phyloP scores from a whole-genome alignment of 2,113 vertebrate genomes.

The Ursus arctos region DNA sequence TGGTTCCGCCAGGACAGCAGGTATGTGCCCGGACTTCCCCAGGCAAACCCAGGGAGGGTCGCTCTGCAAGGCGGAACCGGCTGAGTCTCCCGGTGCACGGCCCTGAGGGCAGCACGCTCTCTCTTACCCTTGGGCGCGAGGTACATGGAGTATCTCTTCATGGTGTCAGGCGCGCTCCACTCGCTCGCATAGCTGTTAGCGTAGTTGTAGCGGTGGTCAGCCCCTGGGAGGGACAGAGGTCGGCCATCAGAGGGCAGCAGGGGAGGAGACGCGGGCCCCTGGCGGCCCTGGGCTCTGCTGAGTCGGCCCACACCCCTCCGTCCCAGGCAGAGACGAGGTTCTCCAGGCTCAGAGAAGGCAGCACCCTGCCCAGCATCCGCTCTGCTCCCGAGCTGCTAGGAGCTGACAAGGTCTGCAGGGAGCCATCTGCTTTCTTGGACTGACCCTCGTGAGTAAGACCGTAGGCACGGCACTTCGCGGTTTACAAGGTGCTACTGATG shows the following conservation, averaged over 20 bases:
- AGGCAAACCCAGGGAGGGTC: neutral
- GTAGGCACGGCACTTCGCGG: neutral
- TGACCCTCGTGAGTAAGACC: too few species aligned
- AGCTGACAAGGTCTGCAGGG: neutral
- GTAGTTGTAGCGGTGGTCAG: constrained; percentile 89
- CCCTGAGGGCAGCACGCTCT: rapidly evolving
- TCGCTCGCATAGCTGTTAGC: constrained; percentile 86
- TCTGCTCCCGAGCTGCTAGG: neutral
- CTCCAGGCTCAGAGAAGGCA: neutral
- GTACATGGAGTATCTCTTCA: constrained; percentile 91
- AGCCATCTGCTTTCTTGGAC: rapidly evolving
- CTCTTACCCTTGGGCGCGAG: constrained; percentile 88
- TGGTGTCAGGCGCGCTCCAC: constrained; percentile 87
- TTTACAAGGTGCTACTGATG: neutral
- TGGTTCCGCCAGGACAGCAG: neutral
- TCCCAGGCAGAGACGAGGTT: neutral
- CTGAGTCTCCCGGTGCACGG: neutral
- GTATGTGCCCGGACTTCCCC: neutral
- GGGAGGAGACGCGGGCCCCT: neutral
- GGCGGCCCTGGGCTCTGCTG: too few species aligned
- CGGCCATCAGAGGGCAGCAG: neutral
- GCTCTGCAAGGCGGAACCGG: neutral
- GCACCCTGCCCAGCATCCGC: rapidly evolving
- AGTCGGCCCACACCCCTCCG: neutral
- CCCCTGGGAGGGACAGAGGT: constrained; percentile 45